Evolutionary conservation across 2,888 invertebrate species (phyloP).

Genomic region (Nemapogon koenigi): DNA sequence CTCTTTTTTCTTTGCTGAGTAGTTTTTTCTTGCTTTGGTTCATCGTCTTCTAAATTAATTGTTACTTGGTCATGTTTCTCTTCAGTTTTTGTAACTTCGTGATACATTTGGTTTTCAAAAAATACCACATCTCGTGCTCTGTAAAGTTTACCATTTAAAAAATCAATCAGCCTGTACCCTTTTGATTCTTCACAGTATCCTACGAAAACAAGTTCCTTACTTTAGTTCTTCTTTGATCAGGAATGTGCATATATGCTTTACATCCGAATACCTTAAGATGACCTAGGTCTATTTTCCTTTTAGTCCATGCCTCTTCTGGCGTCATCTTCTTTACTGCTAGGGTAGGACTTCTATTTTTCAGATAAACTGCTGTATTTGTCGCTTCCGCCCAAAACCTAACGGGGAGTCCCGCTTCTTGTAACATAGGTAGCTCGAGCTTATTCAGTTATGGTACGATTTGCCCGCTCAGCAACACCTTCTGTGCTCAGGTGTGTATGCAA

Average conservation of each 20-base stretch:
- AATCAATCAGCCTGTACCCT: neutral
- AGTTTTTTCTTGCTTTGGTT: neutral
- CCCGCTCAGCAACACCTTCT: constrained; percentile 18
- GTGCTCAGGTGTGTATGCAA: constrained; percentile 18
- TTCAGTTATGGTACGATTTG: constrained; percentile 17
- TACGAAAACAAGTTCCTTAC: neutral
- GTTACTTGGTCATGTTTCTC: neutral
- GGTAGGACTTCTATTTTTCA: constrained; percentile 16
- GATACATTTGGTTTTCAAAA: neutral
- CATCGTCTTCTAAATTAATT: neutral
- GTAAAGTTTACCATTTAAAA: neutral
- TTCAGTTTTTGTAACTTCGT: neutral
- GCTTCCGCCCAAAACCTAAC: constrained; percentile 20
- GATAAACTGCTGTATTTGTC: constrained; percentile 16
- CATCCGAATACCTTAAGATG: no score
- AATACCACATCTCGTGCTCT: neutral
- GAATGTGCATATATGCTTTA: neutral
- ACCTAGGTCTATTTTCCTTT: no score
- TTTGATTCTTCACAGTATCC: neutral
- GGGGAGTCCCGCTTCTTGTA: constrained; percentile 16
- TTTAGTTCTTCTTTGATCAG: neutral
- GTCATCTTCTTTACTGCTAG: no score
- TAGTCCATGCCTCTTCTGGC: no score
- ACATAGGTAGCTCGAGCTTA: constrained; percentile 15
- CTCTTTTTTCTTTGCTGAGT: neutral